phyloP scores from a whole-genome alignment of 1,140 invertebrate genomes.

The Hylaeus anthracinus region DNA sequence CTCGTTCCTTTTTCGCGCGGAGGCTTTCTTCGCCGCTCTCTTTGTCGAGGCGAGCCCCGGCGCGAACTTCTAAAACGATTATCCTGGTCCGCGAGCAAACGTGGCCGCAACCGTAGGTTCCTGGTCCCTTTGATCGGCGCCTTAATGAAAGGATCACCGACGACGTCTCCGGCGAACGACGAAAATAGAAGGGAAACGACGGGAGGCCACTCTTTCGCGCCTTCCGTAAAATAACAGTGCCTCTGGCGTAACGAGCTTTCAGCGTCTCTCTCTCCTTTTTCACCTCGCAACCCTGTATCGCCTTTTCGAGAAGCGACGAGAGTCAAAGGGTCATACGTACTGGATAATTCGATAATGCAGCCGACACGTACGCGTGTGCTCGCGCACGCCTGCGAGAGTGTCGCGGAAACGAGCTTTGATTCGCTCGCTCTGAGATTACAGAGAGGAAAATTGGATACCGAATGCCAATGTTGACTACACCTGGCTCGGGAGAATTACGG shows the following conservation, averaged over 20 bases:
- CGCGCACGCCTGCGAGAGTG: neutral
- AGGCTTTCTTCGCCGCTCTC: neutral
- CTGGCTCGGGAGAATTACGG: constrained; percentile 13
- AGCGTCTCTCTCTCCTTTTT: constrained; percentile 2
- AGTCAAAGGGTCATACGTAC: constrained; percentile 56
- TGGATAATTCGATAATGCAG: constrained; percentile 67
- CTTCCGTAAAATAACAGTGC: constrained; percentile 53
- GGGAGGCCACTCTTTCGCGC: constrained; percentile 10
- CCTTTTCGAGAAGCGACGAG: constrained; percentile 19
- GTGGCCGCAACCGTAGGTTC: constrained; percentile 4
- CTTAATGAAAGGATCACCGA: constrained; percentile 53
- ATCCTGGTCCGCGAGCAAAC: constrained; percentile 6
- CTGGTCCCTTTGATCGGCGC: constrained; percentile 49
- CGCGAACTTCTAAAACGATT: constrained; percentile 36
- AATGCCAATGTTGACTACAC: constrained; percentile 57
- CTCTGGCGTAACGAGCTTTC: constrained; percentile 47
- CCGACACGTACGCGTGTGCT: constrained; percentile 8
- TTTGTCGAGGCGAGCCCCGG: neutral
- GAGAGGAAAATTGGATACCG: constrained; percentile 65
- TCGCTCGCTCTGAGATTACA: constrained; percentile 63
- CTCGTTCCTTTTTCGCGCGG: neutral
- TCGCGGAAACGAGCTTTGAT: constrained; percentile 60
- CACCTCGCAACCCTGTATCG: constrained; percentile 1
- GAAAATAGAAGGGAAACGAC: constrained; percentile 18
- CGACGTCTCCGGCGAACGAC: constrained; percentile 10